These are phyloP conservation scores for Antedon mediterranea DNA, from an alignment of 53 echinoderm and acorn worm genomes.

Conservation along the genomic window DNA sequence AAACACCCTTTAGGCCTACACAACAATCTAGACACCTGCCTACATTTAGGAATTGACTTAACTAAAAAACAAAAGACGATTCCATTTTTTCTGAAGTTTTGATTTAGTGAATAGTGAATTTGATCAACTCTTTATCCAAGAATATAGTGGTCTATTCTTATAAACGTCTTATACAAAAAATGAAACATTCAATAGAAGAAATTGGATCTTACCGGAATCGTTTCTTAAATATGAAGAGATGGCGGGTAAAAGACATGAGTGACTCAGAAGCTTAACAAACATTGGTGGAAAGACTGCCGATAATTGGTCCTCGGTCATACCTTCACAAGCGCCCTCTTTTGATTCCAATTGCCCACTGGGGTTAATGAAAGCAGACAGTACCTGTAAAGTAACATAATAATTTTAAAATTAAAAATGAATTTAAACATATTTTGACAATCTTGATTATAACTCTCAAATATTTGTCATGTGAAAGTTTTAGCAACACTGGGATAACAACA, in stretches of 20 bases:
- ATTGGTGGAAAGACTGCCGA: conserved; percentile 75
- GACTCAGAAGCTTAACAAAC: conserved; percentile 65
- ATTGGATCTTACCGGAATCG: conserved; percentile 54
- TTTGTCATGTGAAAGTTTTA: too few relatives aligned
- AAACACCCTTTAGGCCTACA: too few relatives aligned
- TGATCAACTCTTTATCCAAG: too few relatives aligned
- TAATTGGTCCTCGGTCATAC: conserved; percentile 63
- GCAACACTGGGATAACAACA: too few relatives aligned
- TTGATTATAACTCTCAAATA: too few relatives aligned
- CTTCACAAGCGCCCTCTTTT: conserved; percentile 7
- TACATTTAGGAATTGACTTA: too few relatives aligned
- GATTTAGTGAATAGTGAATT: too few relatives aligned
- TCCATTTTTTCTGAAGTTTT: too few relatives aligned
- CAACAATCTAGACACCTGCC: too few relatives aligned
- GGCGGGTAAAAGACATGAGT: conserved; percentile 92
- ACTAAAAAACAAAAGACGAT: too few relatives aligned
- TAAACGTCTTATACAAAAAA: too few relatives aligned
- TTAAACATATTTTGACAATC: neutral
- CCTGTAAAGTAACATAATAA: conserved; percentile 18
- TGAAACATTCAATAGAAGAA: neutral
- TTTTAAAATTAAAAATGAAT: neutral
- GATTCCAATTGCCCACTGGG: conserved; percentile 23
- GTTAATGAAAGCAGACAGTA: conserved; percentile 86
- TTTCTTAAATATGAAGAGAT: conserved; percentile 98
- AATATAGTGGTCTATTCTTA: too few relatives aligned